Percentiles rank a stretch among this genome's conserved stretches.
These are phyloP conservation scores for Aphelenchoides fujianensis DNA, from an alignment of 1,140 invertebrate genomes.

Conservation along the genomic window DNA sequence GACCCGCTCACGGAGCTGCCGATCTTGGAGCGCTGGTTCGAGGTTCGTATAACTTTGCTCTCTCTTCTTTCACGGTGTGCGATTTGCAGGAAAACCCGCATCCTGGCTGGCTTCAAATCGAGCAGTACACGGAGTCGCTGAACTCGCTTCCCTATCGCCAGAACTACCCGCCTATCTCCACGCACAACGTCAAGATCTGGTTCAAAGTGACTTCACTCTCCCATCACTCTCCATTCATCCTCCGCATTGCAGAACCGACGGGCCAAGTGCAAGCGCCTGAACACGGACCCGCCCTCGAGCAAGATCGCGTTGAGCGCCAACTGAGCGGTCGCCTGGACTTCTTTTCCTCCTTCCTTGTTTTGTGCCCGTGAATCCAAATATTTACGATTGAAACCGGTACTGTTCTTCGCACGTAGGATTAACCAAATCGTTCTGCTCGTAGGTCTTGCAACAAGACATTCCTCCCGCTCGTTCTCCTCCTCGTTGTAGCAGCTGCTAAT, in stretches of 20 bases:
- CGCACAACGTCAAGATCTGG: slow-evolving; percentile 62
- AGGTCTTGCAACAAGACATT: too few species aligned
- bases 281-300: neutral
- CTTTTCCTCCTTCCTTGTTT: too few species aligned
- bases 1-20: slow-evolving; percentile 58
- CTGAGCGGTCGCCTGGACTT: neutral
- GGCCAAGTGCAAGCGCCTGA: slow-evolving; percentile 55
- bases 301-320: slow-evolving; percentile 13
- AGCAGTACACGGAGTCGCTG: slow-evolving; percentile 55
- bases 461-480: too few species aligned
- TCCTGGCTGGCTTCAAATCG: slow-evolving; percentile 61
- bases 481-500: too few species aligned
- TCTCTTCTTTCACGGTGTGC: neutral
- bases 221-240: neutral
- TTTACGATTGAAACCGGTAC: too few species aligned
- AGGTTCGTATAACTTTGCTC: slow-evolving; percentile 4
- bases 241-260: slow-evolving; percentile 40
- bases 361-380: too few species aligned
- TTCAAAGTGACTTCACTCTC: slow-evolving; percentile 39
- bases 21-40: slow-evolving; percentile 52
- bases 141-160: slow-evolving; percentile 54
- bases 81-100: slow-evolving; percentile 59
- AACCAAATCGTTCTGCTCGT: too few species aligned
- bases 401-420: too few species aligned
- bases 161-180: slow-evolving; percentile 58